Conservation (phyloP, 2,113 vertebrate species). For the Leptocoma aspasia region DNA sequence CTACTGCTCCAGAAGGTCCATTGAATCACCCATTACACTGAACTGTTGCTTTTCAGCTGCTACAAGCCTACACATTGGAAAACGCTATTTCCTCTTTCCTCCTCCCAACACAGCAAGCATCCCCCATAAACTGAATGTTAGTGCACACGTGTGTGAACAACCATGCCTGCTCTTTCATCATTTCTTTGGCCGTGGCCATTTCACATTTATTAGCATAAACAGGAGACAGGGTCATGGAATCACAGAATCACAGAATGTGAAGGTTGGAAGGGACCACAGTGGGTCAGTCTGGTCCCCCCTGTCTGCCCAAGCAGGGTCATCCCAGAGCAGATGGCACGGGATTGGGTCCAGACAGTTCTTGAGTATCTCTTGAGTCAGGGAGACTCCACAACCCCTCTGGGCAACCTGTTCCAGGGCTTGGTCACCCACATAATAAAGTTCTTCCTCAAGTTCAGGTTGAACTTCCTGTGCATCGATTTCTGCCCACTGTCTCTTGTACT, state of each 20-base stretch:
- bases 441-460: neutral
- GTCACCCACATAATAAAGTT: rapidly evolving
- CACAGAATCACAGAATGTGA: no score
- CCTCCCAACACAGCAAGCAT: neutral
- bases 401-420: rapidly evolving
- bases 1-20: neutral
- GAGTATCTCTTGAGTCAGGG: no score
- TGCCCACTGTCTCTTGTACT: neutral
- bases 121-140: neutral
- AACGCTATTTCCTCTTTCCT: neutral
- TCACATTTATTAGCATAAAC: neutral
- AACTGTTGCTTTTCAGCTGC: neutral
- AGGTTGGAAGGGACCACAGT: neutral
- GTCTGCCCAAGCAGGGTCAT: neutral
- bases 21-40: neutral
- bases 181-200: neutral
- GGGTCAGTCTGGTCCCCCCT: neutral
- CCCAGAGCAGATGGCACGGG: neutral
- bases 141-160: rapidly evolving
- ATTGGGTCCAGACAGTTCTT: rapidly evolving
- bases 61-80: neutral
- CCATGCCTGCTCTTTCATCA: neutral
- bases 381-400: neutral
- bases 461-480: neutral
- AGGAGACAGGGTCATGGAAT: neutral